Evolutionary conservation across 2,888 invertebrate genomes (phyloP), one percentile per base, ranked within the genome.

Genomic region (Drosophila maculinotata): DNA sequence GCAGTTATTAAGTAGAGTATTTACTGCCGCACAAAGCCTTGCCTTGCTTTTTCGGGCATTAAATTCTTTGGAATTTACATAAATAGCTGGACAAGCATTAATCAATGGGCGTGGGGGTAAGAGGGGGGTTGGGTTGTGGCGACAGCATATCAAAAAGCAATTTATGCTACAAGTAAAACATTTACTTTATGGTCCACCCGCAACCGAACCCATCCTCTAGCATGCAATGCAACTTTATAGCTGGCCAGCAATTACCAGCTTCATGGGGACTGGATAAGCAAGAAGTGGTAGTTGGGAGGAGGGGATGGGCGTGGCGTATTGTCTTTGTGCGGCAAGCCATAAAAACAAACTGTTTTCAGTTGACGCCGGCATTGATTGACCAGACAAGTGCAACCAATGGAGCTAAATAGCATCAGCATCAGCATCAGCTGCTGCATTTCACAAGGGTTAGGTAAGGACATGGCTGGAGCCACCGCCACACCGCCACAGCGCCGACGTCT

Each of bases 371-470:
- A 80, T 84, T 87, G 85, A 88, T 79, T 85, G 85, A 88, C 80
- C 78, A 82, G 80, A 85, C 83, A 82, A 85, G 83, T 87, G 84
- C 76, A 82, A 60, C 59, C 52, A 85, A 84, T 83, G 80, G 69
- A 78, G 70, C 69, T 67, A 69, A 76, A 66, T 69, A 64, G 58
- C 64, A 76, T 64, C 79, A 79, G 58, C 64, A 76, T 64, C 79
- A 79, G 35, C 63, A 69, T 84, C 81, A 82, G 78, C 82, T 82
- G 82, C 77, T 69, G 69, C 69, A 72, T 69, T 82, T 85, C 82
- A 67, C 82, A 82, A 33, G 58, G 30, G 45, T 45, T 20, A 12
- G 30, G 20, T 44, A 45, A 31, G 25, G 28, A 47, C 20, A 12
- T 9, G 36, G 41, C 38, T 47, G 54, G 45, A 58, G 57, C 71